Conservation (phyloP, 1,140 invertebrate genomes). For the Drosophila sturtevanti region DNA sequence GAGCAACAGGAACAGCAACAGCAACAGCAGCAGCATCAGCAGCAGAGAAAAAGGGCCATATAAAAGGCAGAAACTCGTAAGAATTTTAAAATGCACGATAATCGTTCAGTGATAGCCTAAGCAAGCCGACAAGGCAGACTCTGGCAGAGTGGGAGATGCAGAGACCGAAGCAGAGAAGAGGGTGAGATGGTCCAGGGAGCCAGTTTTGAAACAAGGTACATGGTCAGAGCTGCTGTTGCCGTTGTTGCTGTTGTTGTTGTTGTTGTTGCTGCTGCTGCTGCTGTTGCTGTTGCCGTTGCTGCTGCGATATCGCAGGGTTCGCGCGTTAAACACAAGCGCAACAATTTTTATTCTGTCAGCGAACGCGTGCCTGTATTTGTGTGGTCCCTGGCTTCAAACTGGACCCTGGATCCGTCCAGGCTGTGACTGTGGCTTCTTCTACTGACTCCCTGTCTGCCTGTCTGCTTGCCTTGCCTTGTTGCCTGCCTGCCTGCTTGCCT, state of each 20-base stretch:
- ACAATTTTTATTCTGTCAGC: slow-evolving; percentile 83
- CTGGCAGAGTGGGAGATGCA: slow-evolving; percentile 13
- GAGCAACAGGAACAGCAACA: slow-evolving; percentile 12
- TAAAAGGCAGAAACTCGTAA: slow-evolving; percentile 80
- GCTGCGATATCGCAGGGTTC: slow-evolving; percentile 79
- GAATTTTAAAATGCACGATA: slow-evolving; percentile 83
- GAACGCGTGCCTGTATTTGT: slow-evolving; percentile 83
- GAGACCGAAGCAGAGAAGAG: neutral
- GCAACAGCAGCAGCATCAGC: neutral
- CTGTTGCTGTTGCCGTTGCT: slow-evolving; percentile 28
- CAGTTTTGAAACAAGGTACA: slow-evolving; percentile 75
- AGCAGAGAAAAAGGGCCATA: slow-evolving; percentile 68
- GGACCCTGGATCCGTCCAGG: slow-evolving; percentile 35
- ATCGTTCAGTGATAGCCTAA: slow-evolving; percentile 82
- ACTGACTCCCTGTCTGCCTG: slow-evolving; percentile 31
- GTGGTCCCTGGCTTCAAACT: slow-evolving; percentile 78
- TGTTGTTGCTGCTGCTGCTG: slow-evolving; percentile 29
- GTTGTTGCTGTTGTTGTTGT: slow-evolving; percentile 29
- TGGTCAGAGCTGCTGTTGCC: slow-evolving; percentile 38
- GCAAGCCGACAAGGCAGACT: slow-evolving; percentile 79
- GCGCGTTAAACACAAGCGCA: slow-evolving; percentile 83
- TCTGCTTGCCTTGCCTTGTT: slow-evolving; percentile 28
- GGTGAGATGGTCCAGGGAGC: slow-evolving; percentile 54
- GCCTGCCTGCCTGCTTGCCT: slow-evolving; percentile 25
- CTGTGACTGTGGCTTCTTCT: slow-evolving; percentile 24